These are phyloP conservation scores for Sebastes cheni DNA, from an alignment of 2,797 vertebrate species.

Conservation along the genomic window DNA sequence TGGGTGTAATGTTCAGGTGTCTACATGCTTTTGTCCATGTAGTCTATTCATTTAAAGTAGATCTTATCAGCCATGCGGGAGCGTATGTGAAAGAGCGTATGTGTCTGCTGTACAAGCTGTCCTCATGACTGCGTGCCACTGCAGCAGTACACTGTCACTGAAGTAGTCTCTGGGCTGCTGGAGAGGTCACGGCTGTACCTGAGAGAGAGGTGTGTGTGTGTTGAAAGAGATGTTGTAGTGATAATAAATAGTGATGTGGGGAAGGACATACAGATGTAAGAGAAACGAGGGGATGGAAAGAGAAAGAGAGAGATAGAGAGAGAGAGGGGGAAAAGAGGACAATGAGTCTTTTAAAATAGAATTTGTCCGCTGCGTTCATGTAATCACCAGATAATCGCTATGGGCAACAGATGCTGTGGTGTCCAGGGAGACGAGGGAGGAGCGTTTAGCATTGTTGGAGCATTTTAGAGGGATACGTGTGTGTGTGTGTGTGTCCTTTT, in stretches of 20 bases:
- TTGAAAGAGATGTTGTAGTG: neutral
- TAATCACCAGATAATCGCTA: constrained; percentile 50
- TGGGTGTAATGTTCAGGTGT: neutral
- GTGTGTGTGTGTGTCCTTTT: constrained; percentile 19
- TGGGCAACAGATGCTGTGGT: constrained; percentile 56
- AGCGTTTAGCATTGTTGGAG: constrained; percentile 17
- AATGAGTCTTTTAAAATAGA: constrained; percentile 21
- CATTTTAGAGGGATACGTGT: constrained; percentile 23
- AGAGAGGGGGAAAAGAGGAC: neutral
- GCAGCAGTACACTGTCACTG: constrained; percentile 35
- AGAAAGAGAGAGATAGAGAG: neutral
- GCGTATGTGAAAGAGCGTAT: neutral
- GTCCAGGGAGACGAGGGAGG: constrained; percentile 32
- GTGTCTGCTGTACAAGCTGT: neutral
- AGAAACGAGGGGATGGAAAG: neutral
- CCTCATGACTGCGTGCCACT: constrained; percentile 4
- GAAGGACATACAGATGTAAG: neutral
- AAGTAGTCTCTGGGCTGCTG: constrained; percentile 28
- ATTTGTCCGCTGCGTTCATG: constrained; percentile 27
- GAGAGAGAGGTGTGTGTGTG: neutral
- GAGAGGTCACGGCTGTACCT: constrained; percentile 43
- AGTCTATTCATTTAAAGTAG: neutral
- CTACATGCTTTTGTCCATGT: neutral
- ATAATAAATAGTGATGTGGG: neutral
- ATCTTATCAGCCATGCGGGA: neutral